phyloP scores from a whole-genome alignment of 2,797 vertebrate species.

The Paramormyrops hopkinsi region DNA sequence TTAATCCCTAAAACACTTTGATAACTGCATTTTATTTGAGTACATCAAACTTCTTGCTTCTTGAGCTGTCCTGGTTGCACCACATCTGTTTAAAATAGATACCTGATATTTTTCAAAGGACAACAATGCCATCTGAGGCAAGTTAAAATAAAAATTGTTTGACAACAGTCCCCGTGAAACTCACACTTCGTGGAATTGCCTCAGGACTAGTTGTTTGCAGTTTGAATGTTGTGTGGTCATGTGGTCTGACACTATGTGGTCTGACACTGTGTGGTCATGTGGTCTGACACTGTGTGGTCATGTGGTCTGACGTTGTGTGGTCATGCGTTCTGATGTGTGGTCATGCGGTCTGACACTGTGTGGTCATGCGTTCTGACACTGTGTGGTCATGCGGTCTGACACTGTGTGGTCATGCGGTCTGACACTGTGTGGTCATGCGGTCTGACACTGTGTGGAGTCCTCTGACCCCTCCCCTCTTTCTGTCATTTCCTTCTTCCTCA shows the following conservation, averaged over 20 bases:
- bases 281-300: neutral
- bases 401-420: neutral
- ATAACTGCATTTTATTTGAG: neutral
- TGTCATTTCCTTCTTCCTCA: conserved; percentile 36
- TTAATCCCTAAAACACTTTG: neutral
- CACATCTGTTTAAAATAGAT: neutral
- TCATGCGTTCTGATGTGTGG: neutral
- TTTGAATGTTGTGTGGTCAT: neutral
- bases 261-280: neutral
- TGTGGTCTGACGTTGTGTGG: neutral
- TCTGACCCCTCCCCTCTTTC: neutral
- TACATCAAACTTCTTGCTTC: neutral
- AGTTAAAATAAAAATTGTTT: neutral
- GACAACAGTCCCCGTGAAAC: neutral
- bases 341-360: neutral
- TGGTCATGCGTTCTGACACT: neutral
- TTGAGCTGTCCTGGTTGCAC: neutral
- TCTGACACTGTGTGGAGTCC: neutral
- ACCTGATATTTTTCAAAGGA: neutral
- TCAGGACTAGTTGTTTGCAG: neutral
- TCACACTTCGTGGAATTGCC: neutral
- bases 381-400: neutral
- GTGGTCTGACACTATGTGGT: neutral
- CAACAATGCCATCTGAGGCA: neutral
- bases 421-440: neutral